Percentiles rank a stretch among this genome's conserved stretches.
Conservation (phyloP, 2,113 vertebrate species). For the Tringa solitaria region DNA sequence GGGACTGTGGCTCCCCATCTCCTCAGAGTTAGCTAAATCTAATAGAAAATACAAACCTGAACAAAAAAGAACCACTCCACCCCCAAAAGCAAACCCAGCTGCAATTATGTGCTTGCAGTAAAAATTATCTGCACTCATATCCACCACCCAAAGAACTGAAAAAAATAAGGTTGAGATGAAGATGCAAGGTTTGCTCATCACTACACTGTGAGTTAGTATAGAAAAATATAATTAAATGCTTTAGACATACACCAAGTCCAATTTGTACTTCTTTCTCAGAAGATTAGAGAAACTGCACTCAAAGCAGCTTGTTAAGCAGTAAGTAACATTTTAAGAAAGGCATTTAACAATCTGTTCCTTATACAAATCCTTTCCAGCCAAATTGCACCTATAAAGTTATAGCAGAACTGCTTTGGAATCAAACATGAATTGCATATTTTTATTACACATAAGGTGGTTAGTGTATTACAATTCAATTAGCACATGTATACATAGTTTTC, state of each 20-base stretch:
- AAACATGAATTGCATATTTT: slow-evolving; percentile 24
- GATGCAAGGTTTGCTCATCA: background rate
- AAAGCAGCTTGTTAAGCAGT: slow-evolving; percentile 51
- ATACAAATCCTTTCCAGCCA: slow-evolving; percentile 13
- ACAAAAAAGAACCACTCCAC: background rate
- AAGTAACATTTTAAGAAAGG: background rate
- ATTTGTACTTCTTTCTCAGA: background rate
- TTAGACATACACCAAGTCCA: background rate
- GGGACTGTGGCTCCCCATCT: background rate
- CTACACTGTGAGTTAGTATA: background rate
- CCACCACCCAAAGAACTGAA: background rate
- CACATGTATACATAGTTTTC: background rate
- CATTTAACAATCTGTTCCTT: slow-evolving; percentile 60
- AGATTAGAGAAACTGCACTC: background rate
- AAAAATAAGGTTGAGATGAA: background rate
- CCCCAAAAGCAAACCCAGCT: background rate
- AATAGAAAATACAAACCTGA: background rate
- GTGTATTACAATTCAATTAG: background rate
- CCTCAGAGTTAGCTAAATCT: background rate
- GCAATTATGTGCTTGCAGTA: background rate
- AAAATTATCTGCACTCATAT: background rate
- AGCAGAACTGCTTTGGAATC: slow-evolving; percentile 14
- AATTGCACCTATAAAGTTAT: slow-evolving; percentile 46
- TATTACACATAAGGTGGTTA: background rate
- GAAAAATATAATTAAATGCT: slow-evolving; percentile 21